Evolutionary conservation across 2,113 vertebrate species (phyloP), one percentile per base, ranked within the genome.

Genomic region (Riparia riparia): DNA sequence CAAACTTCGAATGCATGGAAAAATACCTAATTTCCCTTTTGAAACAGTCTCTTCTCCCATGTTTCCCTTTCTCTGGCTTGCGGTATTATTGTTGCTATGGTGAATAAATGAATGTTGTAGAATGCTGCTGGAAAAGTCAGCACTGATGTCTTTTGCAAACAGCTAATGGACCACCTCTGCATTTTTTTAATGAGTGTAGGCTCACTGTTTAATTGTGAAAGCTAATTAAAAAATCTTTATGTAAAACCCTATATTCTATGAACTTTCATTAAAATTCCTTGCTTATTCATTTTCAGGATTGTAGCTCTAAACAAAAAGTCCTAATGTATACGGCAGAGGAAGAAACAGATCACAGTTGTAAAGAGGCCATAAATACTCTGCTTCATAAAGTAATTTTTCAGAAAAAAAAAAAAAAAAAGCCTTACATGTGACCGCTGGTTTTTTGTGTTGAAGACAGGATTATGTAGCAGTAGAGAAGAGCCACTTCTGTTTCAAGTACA

Each of bases 41-140:
- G 81, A 95, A 97, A 93, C 83, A 69, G 16, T 61, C 31, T 96
- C 56, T 86, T 91, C 69, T 96, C 45, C 61, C 20, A 2, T 47
- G 34, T 86, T 96, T 56, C 82, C 16, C 68, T 86, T 57, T 72
- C 21, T 89, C 90, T 45, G 63, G 77, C 94, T 98, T 91, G 77
- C 96, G 89, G 97, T 97, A 89, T 98, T 96, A 70, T 78, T 97
- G 98, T 99, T 98, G 97, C 98, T 96, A 98, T 98, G 98, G 98
- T 96, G 97, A 98, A 94, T 95, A 97, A 98, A 96, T 94, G 93
- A 97, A 95, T 97, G 92, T 86, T 82, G 56, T 89, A 41, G 88
- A 85, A 96, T 96, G 89, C 81, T 94, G 81, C 85, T 92, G 91
- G 95, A 96, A 97, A 98, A 96, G 95, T 93, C 95, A 97, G 96